Evolutionary conservation across 2,888 invertebrate genomes (phyloP).

Genomic region (Temnothorax unifasciatus): DNA sequence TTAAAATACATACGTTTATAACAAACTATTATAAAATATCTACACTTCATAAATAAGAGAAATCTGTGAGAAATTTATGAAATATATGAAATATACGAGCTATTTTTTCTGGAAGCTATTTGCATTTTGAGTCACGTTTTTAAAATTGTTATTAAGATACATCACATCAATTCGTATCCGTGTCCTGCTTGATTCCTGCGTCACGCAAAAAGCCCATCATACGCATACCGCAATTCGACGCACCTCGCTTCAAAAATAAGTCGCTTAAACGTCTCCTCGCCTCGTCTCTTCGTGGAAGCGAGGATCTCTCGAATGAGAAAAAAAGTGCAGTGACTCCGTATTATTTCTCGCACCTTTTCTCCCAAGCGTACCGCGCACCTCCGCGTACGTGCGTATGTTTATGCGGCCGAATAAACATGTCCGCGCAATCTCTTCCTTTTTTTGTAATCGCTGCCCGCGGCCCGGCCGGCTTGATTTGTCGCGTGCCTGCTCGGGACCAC

Average conservation of each 20-base stretch:
- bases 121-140: slow-evolving; percentile 6
- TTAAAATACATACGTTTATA: background rate
- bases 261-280: background rate
- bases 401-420: slow-evolving; percentile 53
- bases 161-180: slow-evolving; percentile 8
- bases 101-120: background rate
- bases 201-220: slow-evolving; percentile 32
- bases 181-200: slow-evolving; percentile 16
- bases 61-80: background rate
- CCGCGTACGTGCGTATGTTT: slow-evolving; percentile 20
- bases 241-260: slow-evolving; percentile 33
- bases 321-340: slow-evolving; percentile 45
- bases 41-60: background rate
- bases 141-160: slow-evolving; percentile 32
- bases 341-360: slow-evolving; percentile 53
- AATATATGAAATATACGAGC: background rate
- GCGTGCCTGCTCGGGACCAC: slow-evolving; percentile 82
- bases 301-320: background rate
- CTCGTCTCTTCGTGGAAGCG: background rate
- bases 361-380: background rate
- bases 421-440: slow-evolving; percentile 53
- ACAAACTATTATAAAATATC: background rate
- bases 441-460: slow-evolving; percentile 61
- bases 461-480: slow-evolving; percentile 82
- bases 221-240: slow-evolving; percentile 37